Conservation (phyloP, 2,888 invertebrate genomes). For the Leucoma salicis region DNA sequence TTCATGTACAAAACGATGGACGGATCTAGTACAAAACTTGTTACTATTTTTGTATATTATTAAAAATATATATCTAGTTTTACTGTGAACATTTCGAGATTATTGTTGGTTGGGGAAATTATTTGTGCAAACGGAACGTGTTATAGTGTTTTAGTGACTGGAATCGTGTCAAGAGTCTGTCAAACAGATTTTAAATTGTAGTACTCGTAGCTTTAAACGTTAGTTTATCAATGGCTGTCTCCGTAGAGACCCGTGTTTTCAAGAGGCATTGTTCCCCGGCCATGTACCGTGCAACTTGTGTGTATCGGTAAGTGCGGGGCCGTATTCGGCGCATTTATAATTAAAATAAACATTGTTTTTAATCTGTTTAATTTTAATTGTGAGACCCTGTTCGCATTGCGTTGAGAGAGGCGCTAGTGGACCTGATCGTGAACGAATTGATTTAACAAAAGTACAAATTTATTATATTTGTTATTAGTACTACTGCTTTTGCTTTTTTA, state of each 20-base stretch:
- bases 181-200: slow-evolving; percentile 21
- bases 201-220: slow-evolving; percentile 22
- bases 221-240: background rate
- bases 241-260: background rate
- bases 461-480: slow-evolving; percentile 13
- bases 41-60: slow-evolving; percentile 81
- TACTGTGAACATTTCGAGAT: slow-evolving; percentile 47
- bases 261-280: slow-evolving; percentile 40
- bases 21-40: slow-evolving; percentile 79
- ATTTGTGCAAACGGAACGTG: background rate
- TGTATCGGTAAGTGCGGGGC: slow-evolving; percentile 39
- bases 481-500: slow-evolving; percentile 2
- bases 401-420: slow-evolving; percentile 18
- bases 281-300: slow-evolving; percentile 29
- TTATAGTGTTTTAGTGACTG: slow-evolving; percentile 23
- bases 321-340: slow-evolving; percentile 53
- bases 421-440: slow-evolving; percentile 18
- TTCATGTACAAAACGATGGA: slow-evolving; percentile 72
- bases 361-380: slow-evolving; percentile 27
- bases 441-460: slow-evolving; percentile 27
- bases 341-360: slow-evolving; percentile 37
- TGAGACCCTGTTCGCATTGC: slow-evolving; percentile 12
- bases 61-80: slow-evolving; percentile 70
- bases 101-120: slow-evolving; percentile 45
- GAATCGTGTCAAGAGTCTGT: slow-evolving; percentile 19